These are phyloP conservation scores for Torymus texanus DNA, from an alignment of 2,888 invertebrate genomes.

Conservation along the genomic window DNA sequence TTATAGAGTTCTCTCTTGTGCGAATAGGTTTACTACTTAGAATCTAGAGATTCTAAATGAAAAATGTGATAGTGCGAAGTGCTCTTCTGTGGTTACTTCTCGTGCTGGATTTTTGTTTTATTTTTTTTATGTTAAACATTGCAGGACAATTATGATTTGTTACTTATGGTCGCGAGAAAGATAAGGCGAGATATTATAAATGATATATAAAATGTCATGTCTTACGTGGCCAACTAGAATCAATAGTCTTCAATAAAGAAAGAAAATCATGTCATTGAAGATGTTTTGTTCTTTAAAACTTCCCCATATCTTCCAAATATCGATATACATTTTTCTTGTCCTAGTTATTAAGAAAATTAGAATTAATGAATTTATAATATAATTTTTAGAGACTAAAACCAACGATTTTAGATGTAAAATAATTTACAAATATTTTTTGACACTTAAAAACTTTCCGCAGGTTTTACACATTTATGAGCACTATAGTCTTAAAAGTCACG, in stretches of 20 bases:
- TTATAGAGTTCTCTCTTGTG: slow-evolving; percentile 34
- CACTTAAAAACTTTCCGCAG: no score
- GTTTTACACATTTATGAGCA: no score
- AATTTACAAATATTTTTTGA: not conserved
- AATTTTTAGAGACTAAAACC: no score
- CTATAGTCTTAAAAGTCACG: no score
- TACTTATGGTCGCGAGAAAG: slow-evolving; percentile 53
- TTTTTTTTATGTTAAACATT: slow-evolving; percentile 56
- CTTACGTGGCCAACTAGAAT: slow-evolving; percentile 59
- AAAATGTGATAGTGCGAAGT: slow-evolving; percentile 58
- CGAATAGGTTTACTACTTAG: slow-evolving; percentile 52
- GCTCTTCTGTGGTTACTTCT: slow-evolving; percentile 56
- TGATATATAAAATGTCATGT: slow-evolving; percentile 52
- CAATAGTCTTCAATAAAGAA: slow-evolving; percentile 59
- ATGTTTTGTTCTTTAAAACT: slow-evolving; percentile 12
- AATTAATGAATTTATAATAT: no score
- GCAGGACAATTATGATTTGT: slow-evolving; percentile 58
- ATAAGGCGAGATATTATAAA: slow-evolving; percentile 44
- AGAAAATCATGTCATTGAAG: slow-evolving; percentile 49
- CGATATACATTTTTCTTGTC: not conserved
- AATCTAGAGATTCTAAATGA: slow-evolving; percentile 57
- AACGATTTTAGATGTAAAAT: not conserved
- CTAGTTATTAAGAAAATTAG: no score
- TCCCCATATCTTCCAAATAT: no score
- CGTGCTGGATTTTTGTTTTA: slow-evolving; percentile 48